A percentile compares a stretch with the other conserved stretches of the same genome.
Conservation (phyloP, 2,797 vertebrate species). For the Anisognathus igniventris region DNA sequence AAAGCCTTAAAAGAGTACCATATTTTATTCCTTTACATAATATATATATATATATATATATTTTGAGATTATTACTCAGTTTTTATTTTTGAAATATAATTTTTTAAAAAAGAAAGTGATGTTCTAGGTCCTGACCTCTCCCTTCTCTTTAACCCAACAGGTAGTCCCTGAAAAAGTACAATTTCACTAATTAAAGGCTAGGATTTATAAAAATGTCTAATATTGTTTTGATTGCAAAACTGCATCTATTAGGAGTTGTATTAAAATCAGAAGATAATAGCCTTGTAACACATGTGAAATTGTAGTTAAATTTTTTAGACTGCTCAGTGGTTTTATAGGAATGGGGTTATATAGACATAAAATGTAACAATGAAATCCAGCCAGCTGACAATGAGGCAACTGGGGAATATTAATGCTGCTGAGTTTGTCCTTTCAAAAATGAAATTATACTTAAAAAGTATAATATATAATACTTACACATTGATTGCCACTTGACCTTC, state of each 20-base stretch:
- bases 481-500: not conserved
- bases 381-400: not conserved
- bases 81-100: not conserved
- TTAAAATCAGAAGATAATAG: slow-evolving; percentile 10
- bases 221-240: slow-evolving; percentile 38
- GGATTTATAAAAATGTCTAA: not conserved
- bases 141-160: not conserved
- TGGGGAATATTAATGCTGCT: not conserved
- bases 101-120: not conserved
- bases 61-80: not conserved
- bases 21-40: slow-evolving; percentile 22
- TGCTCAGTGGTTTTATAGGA: not conserved
- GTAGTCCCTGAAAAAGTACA: not conserved
- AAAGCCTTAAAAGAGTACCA: slow-evolving; percentile 30
- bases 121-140: not conserved
- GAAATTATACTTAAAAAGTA: not conserved
- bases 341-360: not conserved
- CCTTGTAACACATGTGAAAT: not conserved
- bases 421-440: not conserved
- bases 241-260: not conserved
- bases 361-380: not conserved
- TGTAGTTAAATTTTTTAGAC: not conserved
- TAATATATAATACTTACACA: not conserved
- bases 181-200: not conserved
- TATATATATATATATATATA: too few relatives aligned